Evolutionary conservation across 2,113 vertebrate genomes (phyloP).

Genomic region (Hippocampus abdominalis): DNA sequence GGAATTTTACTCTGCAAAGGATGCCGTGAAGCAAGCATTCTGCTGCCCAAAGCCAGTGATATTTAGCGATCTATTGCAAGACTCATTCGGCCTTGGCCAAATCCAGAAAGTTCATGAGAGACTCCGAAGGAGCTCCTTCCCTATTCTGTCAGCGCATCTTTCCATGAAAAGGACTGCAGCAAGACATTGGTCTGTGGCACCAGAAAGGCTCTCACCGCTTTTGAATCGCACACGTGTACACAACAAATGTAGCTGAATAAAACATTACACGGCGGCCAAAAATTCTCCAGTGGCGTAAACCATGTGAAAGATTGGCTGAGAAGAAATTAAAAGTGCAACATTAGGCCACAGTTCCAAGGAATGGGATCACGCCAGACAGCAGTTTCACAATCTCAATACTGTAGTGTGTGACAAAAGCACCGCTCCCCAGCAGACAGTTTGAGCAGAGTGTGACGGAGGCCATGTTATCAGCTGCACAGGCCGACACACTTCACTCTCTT

Average conservation of each 20-base stretch:
- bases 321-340: conserved; percentile 38
- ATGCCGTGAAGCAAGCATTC: conserved; percentile 62
- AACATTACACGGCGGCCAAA: conserved; percentile 34
- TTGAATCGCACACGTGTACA: conserved; percentile 36
- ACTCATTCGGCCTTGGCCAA: conserved; percentile 67
- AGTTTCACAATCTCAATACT: conserved; percentile 48
- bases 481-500: conserved; percentile 65
- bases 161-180: conserved; percentile 47
- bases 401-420: conserved; percentile 53
- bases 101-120: conserved; percentile 67
- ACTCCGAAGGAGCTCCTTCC: conserved; percentile 58
- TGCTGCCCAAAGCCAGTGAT: conserved; percentile 59
- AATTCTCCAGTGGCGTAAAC: conserved; percentile 3
- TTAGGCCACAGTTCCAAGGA: conserved; percentile 31
- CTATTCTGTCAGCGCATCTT: conserved; percentile 59
- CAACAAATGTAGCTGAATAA: conserved; percentile 38
- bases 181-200: conserved; percentile 50
- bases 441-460: conserved; percentile 66
- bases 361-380: conserved; percentile 25
- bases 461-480: conserved; percentile 69
- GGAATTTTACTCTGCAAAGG: conserved; percentile 62
- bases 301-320: conserved; percentile 9
- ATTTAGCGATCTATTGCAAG: conserved; percentile 59
- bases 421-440: conserved; percentile 55
- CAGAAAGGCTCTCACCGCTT: conserved; percentile 44